A percentile compares a stretch with the other conserved stretches of the same genome.
These are phyloP conservation scores for Aplysina aerophoba DNA, from an alignment of 37 sponge, comb jelly and placozoan genomes.

Conservation along the genomic window DNA sequence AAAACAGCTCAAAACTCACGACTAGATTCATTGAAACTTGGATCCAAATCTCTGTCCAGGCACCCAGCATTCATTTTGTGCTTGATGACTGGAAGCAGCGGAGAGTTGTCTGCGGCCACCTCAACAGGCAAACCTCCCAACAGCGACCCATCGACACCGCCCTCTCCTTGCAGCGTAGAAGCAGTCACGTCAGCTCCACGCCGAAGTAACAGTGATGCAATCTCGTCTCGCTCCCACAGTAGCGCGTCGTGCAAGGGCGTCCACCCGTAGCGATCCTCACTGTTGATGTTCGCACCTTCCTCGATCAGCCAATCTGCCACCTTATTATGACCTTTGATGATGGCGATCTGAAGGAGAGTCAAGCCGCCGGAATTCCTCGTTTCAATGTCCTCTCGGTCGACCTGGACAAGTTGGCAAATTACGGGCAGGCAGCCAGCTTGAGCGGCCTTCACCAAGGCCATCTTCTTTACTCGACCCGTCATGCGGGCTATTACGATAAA, in stretches of 20 bases:
- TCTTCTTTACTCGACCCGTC: slow-evolving; percentile 41
- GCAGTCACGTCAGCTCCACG: slow-evolving; percentile 44
- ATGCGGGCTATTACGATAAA: not conserved
- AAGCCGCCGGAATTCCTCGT: slow-evolving; percentile 50
- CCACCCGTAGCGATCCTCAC: slow-evolving; percentile 58
- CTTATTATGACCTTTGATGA: slow-evolving; percentile 45
- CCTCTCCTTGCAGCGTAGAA: slow-evolving; percentile 38
- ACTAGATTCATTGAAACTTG: not conserved
- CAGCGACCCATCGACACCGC: slow-evolving; percentile 57
- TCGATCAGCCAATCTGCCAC: slow-evolving; percentile 66
- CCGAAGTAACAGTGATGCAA: slow-evolving; percentile 52
- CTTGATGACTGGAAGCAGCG: not conserved
- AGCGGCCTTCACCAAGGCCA: slow-evolving; percentile 46
- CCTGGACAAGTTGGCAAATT: slow-evolving; percentile 42
- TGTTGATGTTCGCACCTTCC: slow-evolving; percentile 53
- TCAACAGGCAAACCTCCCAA: slow-evolving; percentile 63
- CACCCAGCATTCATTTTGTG: not conserved
- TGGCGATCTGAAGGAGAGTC: slow-evolving; percentile 65
- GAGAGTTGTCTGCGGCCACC: slow-evolving; percentile 46
- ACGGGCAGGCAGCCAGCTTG: slow-evolving; percentile 55
- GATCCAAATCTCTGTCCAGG: too few species aligned
- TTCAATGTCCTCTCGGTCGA: slow-evolving; percentile 43
- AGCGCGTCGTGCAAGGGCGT: slow-evolving; percentile 79
- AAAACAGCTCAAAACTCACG: not conserved
- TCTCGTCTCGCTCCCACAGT: slow-evolving; percentile 18